A percentile compares a stretch with the other conserved stretches of the same genome.
Evolutionary conservation across 1,140 invertebrate species (phyloP).

Genomic region (Pogonus chalceus): DNA sequence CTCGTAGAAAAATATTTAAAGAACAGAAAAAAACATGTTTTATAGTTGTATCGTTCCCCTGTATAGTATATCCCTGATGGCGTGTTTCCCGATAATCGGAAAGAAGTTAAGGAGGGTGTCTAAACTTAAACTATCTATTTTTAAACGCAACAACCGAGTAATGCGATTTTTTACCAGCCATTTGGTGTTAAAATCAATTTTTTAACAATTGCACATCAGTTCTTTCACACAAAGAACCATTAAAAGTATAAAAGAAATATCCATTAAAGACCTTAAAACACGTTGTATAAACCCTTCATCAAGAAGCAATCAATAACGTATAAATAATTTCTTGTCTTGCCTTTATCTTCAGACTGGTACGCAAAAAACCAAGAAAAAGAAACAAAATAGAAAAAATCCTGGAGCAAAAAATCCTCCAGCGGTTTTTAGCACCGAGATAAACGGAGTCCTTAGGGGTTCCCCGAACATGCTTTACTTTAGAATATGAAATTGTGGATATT

Average conservation of each 20-base stretch:
- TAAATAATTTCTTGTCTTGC: neutral
- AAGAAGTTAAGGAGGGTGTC: no score
- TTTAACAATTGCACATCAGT: neutral
- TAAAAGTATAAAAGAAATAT: neutral
- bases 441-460: slow-evolving; percentile 1
- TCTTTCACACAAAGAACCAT: neutral
- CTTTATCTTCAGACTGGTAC: neutral
- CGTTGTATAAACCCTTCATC: neutral
- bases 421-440: slow-evolving; percentile 7
- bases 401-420: neutral
- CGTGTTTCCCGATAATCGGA: no score
- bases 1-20: no score
- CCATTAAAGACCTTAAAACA: neutral
- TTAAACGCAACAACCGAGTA: no score
- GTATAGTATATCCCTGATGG: no score
- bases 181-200: no score
- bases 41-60: no score
- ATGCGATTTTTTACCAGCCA: no score
- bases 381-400: neutral
- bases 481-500: no score
- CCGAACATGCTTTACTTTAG: no score
- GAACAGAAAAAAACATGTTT: no score
- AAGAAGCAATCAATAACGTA: slow-evolving; percentile 6
- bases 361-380: neutral
- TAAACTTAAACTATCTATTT: no score